Conservation (phyloP, 2,888 invertebrate species). For the Caenorhabditis macrosperma region DNA sequence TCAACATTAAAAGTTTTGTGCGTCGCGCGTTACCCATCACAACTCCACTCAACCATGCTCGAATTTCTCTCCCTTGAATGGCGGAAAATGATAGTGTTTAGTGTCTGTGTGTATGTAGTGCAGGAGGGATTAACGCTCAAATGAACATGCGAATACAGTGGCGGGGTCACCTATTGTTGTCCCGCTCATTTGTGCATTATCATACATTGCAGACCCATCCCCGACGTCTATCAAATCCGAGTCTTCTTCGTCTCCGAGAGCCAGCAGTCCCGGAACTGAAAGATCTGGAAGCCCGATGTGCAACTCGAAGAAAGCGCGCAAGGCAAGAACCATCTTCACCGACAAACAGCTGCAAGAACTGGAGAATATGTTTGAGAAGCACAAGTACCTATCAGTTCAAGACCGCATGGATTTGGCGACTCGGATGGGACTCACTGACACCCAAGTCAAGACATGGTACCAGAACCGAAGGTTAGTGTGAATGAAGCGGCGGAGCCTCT, state of each 20-base stretch:
- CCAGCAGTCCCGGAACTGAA: conserved; percentile 48
- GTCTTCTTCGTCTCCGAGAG: conserved; percentile 50
- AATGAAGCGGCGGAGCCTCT: neutral
- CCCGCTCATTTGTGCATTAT: conserved; percentile 37
- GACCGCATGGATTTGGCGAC: conserved; percentile 96
- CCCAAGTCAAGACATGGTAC: conserved; percentile 99
- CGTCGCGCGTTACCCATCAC: conserved; percentile 47
- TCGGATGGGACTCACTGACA: conserved; percentile 91
- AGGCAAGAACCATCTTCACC: conserved; percentile 88
- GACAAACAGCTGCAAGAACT: conserved; percentile 85
- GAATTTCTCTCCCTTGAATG: conserved; percentile 37
- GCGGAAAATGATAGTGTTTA: conserved; percentile 67
- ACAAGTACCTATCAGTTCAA: conserved; percentile 82
- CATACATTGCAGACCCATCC: conserved; percentile 42
- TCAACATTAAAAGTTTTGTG: conserved; percentile 52
- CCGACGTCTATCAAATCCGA: conserved; percentile 40
- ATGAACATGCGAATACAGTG: conserved; percentile 53
- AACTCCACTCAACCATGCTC: conserved; percentile 57
- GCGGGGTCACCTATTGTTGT: conserved; percentile 18
- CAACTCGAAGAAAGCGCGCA: conserved; percentile 79
- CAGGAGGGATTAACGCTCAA: conserved; percentile 54
- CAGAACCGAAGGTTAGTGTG: conserved; percentile 91
- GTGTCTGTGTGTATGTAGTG: conserved; percentile 34
- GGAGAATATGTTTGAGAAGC: conserved; percentile 77
- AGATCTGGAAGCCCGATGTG: conserved; percentile 46